Evolutionary conservation across 2,888 invertebrate species (phyloP).

Genomic region (Allophyes oxyacanthae): DNA sequence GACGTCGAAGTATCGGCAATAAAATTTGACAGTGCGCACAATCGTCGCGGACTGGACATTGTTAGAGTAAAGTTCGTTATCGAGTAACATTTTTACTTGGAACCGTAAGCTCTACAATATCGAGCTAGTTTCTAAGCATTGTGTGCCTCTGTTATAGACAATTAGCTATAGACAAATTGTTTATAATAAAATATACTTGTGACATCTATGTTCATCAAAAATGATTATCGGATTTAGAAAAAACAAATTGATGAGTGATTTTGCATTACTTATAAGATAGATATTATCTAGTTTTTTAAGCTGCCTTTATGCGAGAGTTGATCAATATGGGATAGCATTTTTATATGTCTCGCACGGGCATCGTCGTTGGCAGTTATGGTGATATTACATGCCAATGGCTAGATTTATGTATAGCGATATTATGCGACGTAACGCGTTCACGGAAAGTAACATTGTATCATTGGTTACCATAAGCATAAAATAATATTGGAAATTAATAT

Average conservation of each 20-base stretch:
- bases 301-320: constrained; percentile 75
- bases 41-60: constrained; percentile 63
- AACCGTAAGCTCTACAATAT: constrained; percentile 59
- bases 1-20: constrained; percentile 13
- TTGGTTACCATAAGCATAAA: constrained; percentile 88
- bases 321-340: constrained; percentile 60
- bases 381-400: constrained; percentile 84
- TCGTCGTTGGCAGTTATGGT: constrained; percentile 76
- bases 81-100: constrained; percentile 71
- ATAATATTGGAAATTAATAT: constrained; percentile 89
- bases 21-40: constrained; percentile 57
- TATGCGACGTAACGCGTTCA: constrained; percentile 73
- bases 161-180: constrained; percentile 71
- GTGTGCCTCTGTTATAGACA: constrained; percentile 87
- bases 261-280: constrained; percentile 62
- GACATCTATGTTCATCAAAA: constrained; percentile 62
- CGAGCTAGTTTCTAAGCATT: constrained; percentile 81
- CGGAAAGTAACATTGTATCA: constrained; percentile 82
- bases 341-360: constrained; percentile 72
- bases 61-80: constrained; percentile 63
- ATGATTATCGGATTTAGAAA: constrained; percentile 55
- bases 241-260: constrained; percentile 59
- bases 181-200: constrained; percentile 63
- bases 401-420: constrained; percentile 74
- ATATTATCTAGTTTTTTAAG: constrained; percentile 81